These are phyloP conservation scores for Mnemiopsis leidyi DNA, from an alignment of 37 sponge, comb jelly and placozoan genomes.

Conservation along the genomic window DNA sequence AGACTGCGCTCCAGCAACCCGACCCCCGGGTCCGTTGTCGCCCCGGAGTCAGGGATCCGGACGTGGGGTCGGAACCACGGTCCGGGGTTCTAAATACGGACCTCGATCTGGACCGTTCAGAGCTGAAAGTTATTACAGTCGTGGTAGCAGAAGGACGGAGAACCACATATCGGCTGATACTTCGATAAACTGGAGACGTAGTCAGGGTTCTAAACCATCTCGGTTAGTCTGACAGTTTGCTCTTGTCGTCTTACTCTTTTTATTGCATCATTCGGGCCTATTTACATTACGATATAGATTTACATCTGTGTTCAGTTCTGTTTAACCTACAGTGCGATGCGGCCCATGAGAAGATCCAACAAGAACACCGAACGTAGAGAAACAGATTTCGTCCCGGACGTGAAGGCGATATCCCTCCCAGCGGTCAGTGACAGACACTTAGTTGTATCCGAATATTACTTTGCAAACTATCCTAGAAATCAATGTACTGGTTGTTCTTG, in stretches of 20 bases:
- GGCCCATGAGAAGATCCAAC: slow-evolving; percentile 31
- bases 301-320: too few relatives aligned
- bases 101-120: background rate
- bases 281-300: too few relatives aligned
- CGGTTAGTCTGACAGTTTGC: too few relatives aligned
- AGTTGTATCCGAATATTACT: too few relatives aligned
- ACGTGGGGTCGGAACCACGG: background rate
- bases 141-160: background rate
- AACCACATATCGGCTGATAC: background rate
- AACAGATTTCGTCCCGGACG: background rate
- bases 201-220: background rate
- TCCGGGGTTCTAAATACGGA: background rate
- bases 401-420: background rate
- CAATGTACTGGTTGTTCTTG: too few relatives aligned
- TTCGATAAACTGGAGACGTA: background rate
- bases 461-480: too few relatives aligned
- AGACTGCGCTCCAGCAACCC: background rate
- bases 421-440: too few relatives aligned
- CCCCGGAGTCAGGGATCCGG: background rate
- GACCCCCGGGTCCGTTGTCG: background rate
- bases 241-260: too few relatives aligned
- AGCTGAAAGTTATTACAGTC: background rate
- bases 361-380: background rate
- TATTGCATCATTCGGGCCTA: too few relatives aligned
- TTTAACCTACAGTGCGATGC: background rate